Evolutionary conservation across 2,113 vertebrate genomes (phyloP).

Genomic region (Holacanthus passer): DNA sequence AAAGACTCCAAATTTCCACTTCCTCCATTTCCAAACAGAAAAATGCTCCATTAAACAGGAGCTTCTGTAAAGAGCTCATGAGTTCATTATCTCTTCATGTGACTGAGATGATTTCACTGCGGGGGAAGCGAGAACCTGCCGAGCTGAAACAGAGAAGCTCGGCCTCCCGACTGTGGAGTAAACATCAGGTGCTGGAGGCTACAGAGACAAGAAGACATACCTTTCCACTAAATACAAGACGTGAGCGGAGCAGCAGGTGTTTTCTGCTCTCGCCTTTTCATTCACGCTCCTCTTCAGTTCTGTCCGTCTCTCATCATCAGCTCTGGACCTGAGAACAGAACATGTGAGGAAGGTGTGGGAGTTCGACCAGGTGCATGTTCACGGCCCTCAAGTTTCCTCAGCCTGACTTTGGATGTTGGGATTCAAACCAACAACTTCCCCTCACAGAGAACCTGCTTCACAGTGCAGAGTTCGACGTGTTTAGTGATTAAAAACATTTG

Average conservation of each 20-base stretch:
- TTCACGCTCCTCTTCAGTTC: background rate
- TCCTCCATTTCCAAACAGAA: background rate
- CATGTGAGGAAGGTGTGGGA: too few relatives aligned
- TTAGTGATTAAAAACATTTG: too few relatives aligned
- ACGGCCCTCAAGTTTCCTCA: too few relatives aligned
- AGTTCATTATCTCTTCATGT: slow-evolving; percentile 38
- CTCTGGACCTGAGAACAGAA: too few relatives aligned
- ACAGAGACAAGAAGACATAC: slow-evolving; percentile 45
- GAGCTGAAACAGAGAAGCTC: slow-evolving; percentile 30
- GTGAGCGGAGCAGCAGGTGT: slow-evolving; percentile 66
- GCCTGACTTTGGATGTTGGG: too few relatives aligned
- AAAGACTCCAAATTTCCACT: too few relatives aligned
- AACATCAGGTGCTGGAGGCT: slow-evolving; percentile 67
- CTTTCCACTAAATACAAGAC: slow-evolving; percentile 70
- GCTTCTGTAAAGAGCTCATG: background rate
- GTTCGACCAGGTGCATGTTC: too few relatives aligned
- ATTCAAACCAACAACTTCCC: too few relatives aligned
- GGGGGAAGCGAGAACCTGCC: slow-evolving; percentile 8
- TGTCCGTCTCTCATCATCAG: too few relatives aligned
- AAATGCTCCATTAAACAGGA: background rate
- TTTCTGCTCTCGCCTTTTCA: slow-evolving; percentile 41
- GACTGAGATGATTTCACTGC: slow-evolving; percentile 30
- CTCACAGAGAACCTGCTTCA: too few relatives aligned
- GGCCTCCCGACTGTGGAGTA: slow-evolving; percentile 24
- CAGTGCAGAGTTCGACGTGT: too few relatives aligned